phyloP scores from a whole-genome alignment of 2,797 vertebrate genomes.

The Phaenicophaeus curvirostris region DNA sequence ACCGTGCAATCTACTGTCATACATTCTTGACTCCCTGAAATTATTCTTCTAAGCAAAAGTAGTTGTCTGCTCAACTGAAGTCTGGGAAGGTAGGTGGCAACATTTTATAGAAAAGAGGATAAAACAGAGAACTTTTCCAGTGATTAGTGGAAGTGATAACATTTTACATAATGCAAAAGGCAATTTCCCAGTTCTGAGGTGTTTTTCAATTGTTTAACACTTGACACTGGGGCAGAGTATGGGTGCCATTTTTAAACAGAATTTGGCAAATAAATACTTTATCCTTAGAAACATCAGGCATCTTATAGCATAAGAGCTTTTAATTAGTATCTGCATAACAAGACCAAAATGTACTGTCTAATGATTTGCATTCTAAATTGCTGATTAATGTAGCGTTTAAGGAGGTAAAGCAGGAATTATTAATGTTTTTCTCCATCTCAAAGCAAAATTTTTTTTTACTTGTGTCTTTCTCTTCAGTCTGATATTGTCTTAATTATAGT shows the following conservation, averaged over 20 bases:
- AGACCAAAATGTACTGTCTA: neutral
- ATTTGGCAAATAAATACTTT: slow-evolving; percentile 49
- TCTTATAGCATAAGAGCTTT: neutral
- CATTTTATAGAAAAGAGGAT: neutral
- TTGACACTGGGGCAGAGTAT: neutral
- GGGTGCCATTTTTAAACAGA: slow-evolving; percentile 23
- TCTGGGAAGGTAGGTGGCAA: neutral
- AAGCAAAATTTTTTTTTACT: neutral
- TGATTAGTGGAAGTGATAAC: slow-evolving; percentile 26
- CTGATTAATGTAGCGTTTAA: neutral
- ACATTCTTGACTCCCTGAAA: neutral
- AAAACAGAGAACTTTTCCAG: slow-evolving; percentile 15
- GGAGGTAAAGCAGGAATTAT: neutral
- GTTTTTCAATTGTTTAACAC: slow-evolving; percentile 46
- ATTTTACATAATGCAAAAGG: slow-evolving; percentile 48
- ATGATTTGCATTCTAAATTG: neutral
- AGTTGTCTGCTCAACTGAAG: neutral
- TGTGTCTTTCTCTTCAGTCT: neutral
- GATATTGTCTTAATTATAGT: slow-evolving; percentile 31
- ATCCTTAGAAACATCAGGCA: slow-evolving; percentile 1
- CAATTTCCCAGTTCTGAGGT: slow-evolving; percentile 35
- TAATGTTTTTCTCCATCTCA: neutral
- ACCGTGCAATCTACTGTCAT: neutral
- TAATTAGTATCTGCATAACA: neutral
- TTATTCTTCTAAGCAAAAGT: neutral